These are phyloP conservation scores for Drosophila neotestacea DNA, from an alignment of 2,888 invertebrate species.

Conservation along the genomic window DNA sequence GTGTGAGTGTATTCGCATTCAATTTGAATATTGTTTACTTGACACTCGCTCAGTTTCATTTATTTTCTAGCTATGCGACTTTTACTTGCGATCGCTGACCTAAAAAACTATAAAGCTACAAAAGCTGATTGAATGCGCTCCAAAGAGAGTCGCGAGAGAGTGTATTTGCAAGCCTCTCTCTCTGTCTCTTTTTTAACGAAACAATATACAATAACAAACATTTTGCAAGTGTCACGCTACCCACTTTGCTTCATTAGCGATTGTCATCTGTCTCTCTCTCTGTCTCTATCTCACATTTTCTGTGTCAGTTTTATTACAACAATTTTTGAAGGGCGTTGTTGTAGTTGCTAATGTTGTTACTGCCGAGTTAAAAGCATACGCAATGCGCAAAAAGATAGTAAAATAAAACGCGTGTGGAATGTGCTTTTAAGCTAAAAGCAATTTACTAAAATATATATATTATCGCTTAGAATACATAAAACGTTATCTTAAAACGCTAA, in stretches of 20 bases:
- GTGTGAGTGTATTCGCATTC: constrained; percentile 43
- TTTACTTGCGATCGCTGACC: constrained; percentile 76
- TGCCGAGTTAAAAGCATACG: constrained; percentile 18
- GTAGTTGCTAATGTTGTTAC: constrained; percentile 3
- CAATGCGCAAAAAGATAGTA: constrained; percentile 45
- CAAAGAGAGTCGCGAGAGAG: constrained; percentile 23
- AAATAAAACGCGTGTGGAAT: constrained; percentile 24
- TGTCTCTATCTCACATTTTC: constrained; percentile 3
- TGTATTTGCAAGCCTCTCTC: constrained; percentile 33
- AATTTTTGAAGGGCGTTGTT: constrained; percentile 60
- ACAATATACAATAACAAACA: constrained; percentile 35
- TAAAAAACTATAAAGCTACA: constrained; percentile 70
- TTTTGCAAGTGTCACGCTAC: constrained; percentile 73
- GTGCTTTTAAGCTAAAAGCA: constrained; percentile 17
- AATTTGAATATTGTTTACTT: constrained; percentile 75
- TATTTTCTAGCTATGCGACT: constrained; percentile 71
- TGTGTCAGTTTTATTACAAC: constrained; percentile 43
- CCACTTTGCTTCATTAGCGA: constrained; percentile 60
- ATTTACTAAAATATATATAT: constrained; percentile 21
- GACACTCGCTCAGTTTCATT: constrained; percentile 57
- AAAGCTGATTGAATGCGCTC: constrained; percentile 72
- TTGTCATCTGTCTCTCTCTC: constrained; percentile 25
- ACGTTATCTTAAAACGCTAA: constrained; percentile 41
- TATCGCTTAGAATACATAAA: constrained; percentile 33
- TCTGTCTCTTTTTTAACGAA: background rate